Evolutionary conservation across 1,140 invertebrate species (phyloP), one percentile per base, ranked within the genome.

Genomic region (Vanessa tameamea): DNA sequence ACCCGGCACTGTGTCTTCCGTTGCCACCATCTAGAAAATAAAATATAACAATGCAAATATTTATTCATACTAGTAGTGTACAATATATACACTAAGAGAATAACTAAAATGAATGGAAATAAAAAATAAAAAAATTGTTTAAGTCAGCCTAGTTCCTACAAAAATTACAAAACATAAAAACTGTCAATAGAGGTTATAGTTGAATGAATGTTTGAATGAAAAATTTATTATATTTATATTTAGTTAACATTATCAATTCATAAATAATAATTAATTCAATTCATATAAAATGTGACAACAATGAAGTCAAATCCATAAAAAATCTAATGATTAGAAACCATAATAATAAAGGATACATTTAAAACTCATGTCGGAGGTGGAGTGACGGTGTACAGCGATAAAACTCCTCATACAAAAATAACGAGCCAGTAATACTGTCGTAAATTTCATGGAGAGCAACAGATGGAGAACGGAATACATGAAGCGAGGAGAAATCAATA

Each of bases 11-110:
- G 94, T 94, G 74, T 95, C 95, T 77, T 96, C 96, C 69, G 95
- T 95, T 79, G 96, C 95, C 92, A 97, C 96, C 95, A 97, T 97
- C 96, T 96, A 93, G 31, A 87, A 77, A 83, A 74, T 81, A 85
- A 81, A 80, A 78, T 75, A 57, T 57, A 13, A 11, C 8, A 11
- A 43, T 43, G 9, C 37, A 43, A 9, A 43, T 8, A 43, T 43
- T 43, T 43, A 43, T 31, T 31, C 26, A 31, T 31, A 31, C 26
- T 31, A 3, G 26, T 31, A 31, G 26, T 31, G 26, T 4, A 31
- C 26, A 31, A 31, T 31, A 6, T 31, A 3, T 31, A 6, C 3
- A 31, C 26, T 31, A 31, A 31, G 3, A 31, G 26, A 31, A 31
- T 2, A 31, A 31, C 2, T 31, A 31, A 31, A 31, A 31, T 31